Percentiles rank a stretch among this genome's conserved stretches.
phyloP scores from a whole-genome alignment of 2,797 vertebrate species.

The Lagorchestes hirsutus region DNA sequence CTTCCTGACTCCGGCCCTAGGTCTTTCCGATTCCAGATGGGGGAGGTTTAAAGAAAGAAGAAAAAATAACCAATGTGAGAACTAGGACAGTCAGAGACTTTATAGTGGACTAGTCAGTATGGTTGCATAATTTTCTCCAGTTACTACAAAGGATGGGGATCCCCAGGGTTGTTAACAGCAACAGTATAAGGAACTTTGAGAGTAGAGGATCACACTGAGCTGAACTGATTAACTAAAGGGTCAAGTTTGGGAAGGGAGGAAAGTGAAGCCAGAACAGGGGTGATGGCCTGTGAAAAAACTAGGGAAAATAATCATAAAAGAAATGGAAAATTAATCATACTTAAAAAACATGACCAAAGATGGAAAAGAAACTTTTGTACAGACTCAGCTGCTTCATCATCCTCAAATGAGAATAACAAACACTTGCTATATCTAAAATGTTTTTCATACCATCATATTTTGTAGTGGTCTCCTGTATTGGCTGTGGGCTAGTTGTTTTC shows the following conservation, averaged over 20 bases:
- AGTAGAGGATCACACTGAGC: neutral
- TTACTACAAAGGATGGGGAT: neutral
- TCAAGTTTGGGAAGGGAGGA: neutral
- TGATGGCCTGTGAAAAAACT: neutral
- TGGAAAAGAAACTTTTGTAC: conserved; percentile 19
- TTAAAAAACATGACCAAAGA: neutral
- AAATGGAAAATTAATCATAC: neutral
- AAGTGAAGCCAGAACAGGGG: neutral
- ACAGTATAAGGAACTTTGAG: neutral
- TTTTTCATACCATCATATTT: conserved; percentile 72
- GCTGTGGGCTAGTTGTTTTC: neutral
- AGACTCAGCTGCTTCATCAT: neutral
- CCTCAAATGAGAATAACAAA: neutral
- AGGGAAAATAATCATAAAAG: conserved; percentile 6
- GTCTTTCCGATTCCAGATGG: neutral
- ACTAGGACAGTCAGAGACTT: neutral
- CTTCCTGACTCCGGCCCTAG: neutral
- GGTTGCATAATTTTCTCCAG: neutral
- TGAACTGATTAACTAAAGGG: neutral
- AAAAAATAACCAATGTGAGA: neutral
- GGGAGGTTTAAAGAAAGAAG: neutral
- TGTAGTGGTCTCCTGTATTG: neutral
- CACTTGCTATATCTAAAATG: neutral
- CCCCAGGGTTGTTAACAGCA: neutral
- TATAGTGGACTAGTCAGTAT: neutral